Percentiles rank a stretch among this genome's conserved stretches.
Evolutionary conservation across 2,113 vertebrate species (phyloP).

Genomic region (Heloderma charlesbogerti): DNA sequence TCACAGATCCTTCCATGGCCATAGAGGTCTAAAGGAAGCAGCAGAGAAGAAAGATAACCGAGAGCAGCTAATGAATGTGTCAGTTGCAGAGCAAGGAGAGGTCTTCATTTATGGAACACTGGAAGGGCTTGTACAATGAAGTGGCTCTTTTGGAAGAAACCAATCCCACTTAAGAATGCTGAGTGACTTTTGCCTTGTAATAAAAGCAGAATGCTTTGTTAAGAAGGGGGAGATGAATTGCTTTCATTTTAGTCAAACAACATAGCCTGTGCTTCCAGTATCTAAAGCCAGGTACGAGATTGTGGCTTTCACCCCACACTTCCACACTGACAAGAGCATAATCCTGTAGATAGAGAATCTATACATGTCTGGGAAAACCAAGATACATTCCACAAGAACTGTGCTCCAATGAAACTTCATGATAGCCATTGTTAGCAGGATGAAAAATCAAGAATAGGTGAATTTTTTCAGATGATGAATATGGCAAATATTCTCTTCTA

Average conservation of each 20-base stretch:
- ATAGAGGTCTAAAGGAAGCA: not conserved
- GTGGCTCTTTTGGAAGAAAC: slow-evolving; percentile 30
- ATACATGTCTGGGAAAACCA: not conserved
- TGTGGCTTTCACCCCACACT: not conserved
- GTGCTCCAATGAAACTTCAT: not conserved
- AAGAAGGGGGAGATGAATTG: slow-evolving; percentile 21
- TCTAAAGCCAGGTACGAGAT: not conserved
- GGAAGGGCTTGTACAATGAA: slow-evolving; percentile 18
- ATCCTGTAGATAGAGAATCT: not conserved
- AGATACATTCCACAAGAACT: not conserved
- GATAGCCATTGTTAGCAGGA: not conserved
- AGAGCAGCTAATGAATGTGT: slow-evolving; percentile 38
- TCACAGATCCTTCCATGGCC: not conserved
- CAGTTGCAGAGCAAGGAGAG: slow-evolving; percentile 18
- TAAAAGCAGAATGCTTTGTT: slow-evolving; percentile 15
- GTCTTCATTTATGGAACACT: slow-evolving; percentile 27
- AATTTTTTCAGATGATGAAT: not conserved
- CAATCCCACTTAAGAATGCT: slow-evolving; percentile 36
- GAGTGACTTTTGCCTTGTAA: slow-evolving; percentile 13
- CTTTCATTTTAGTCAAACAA: slow-evolving; percentile 15
- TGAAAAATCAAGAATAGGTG: not conserved
- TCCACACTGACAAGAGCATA: not conserved
- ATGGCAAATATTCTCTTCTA: not conserved
- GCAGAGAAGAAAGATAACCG: slow-evolving; percentile 9
- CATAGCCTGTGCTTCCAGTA: not conserved